Percentiles rank a stretch among this genome's conserved stretches.
These are phyloP conservation scores for Sebastes fasciatus DNA, from an alignment of 2,113 vertebrate genomes.

Conservation along the genomic window DNA sequence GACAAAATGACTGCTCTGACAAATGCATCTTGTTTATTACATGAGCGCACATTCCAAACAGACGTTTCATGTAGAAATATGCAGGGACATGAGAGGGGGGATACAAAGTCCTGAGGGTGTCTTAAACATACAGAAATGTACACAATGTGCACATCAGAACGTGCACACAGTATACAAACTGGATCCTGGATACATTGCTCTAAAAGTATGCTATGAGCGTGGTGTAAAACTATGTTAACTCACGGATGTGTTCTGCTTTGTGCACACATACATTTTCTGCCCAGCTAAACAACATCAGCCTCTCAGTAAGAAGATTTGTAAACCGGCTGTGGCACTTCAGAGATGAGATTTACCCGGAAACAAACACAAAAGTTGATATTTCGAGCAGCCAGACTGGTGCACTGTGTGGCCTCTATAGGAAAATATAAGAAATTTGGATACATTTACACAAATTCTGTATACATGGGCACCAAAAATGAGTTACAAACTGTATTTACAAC, in stretches of 20 bases:
- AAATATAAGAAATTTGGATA: slow-evolving; percentile 53
- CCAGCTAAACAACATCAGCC: slow-evolving; percentile 39
- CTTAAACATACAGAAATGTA: slow-evolving; percentile 56
- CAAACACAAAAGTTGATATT: slow-evolving; percentile 39
- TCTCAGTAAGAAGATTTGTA: slow-evolving; percentile 49
- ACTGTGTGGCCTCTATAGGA: slow-evolving; percentile 17
- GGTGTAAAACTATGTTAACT: slow-evolving; percentile 25
- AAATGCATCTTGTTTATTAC: slow-evolving; percentile 74
- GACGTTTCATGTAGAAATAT: slow-evolving; percentile 46
- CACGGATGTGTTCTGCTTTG: slow-evolving; percentile 29
- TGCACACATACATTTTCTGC: slow-evolving; percentile 44
- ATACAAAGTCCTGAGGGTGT: slow-evolving; percentile 58
- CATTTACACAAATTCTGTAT: slow-evolving; percentile 70
- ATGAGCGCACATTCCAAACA: slow-evolving; percentile 41
- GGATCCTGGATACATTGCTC: slow-evolving; percentile 10
- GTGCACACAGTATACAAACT: slow-evolving; percentile 10
- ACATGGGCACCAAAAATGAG: slow-evolving; percentile 48
- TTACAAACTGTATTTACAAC: slow-evolving; percentile 81
- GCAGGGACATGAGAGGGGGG: slow-evolving; percentile 16
- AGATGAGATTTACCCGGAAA: slow-evolving; percentile 24
- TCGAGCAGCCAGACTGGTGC: slow-evolving; percentile 17
- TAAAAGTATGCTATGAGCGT: slow-evolving; percentile 3
- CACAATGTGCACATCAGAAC: slow-evolving; percentile 31
- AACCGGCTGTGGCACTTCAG: slow-evolving; percentile 39
- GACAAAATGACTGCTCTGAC: slow-evolving; percentile 36